Conservation (phyloP, 2,888 invertebrate genomes). For the Eupithecia dodoneata region DNA sequence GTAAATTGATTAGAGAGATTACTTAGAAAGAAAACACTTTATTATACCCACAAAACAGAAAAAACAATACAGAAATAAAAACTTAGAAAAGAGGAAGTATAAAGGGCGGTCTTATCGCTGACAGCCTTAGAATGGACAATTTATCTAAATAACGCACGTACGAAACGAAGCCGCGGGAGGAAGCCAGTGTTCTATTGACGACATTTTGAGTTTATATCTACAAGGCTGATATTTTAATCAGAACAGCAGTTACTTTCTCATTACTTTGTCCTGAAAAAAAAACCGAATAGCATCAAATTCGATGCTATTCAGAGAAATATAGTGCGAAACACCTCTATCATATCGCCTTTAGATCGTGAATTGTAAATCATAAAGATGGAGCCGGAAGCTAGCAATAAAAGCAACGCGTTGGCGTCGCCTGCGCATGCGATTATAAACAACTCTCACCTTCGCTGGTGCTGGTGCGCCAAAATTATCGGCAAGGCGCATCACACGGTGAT, state of each 20-base stretch:
- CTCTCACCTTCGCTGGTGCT: conserved; percentile 77
- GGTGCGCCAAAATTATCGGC: conserved; percentile 77
- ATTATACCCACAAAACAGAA: too few relatives aligned
- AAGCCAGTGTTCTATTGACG: not conserved
- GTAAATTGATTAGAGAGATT: not conserved
- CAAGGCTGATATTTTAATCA: not conserved
- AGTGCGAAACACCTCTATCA: not conserved
- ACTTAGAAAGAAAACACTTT: too few relatives aligned
- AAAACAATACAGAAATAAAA: too few relatives aligned
- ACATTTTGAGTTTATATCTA: not conserved
- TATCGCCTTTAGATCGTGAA: not conserved
- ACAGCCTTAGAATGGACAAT: too few relatives aligned
- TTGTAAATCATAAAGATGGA: conserved; percentile 21
- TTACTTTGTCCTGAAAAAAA: not conserved
- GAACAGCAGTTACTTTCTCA: not conserved
- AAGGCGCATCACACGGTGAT: conserved; percentile 31
- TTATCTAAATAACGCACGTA: not conserved
- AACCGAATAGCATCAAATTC: not conserved
- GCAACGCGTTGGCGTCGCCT: conserved; percentile 32
- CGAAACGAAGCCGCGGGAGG: not conserved
- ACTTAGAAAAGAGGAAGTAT: too few relatives aligned
- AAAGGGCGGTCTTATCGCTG: too few relatives aligned
- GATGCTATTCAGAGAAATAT: not conserved
- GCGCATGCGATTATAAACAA: conserved; percentile 62
- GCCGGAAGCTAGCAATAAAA: conserved; percentile 41